Percentiles rank a stretch among this genome's conserved stretches.
Conservation (phyloP, 2,888 invertebrate species). For the Acrobasis suavella region DNA sequence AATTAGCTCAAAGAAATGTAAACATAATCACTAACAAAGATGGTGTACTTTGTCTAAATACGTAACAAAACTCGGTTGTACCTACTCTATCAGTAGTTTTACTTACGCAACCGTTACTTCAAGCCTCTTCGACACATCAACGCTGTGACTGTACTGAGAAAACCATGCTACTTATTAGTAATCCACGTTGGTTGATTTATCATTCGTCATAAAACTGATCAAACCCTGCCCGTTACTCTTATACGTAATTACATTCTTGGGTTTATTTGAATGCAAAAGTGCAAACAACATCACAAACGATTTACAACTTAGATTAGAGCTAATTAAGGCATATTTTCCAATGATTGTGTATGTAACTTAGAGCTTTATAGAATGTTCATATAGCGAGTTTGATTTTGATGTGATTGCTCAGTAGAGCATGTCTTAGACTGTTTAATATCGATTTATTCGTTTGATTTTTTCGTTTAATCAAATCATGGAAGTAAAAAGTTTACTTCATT, state of each 20-base stretch:
- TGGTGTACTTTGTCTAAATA: too few species aligned
- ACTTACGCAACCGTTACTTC: neutral
- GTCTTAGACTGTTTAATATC: conserved; percentile 8
- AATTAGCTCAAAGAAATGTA: too few species aligned
- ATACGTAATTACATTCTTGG: conserved; percentile 1
- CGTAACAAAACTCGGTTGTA: neutral
- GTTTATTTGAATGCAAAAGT: conserved; percentile 2
- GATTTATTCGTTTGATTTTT: conserved; percentile 8
- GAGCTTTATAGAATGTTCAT: conserved; percentile 1
- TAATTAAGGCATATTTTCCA: neutral
- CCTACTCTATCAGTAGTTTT: neutral
- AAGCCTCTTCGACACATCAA: neutral
- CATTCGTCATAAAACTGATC: conserved; percentile 5
- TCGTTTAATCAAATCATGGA: conserved; percentile 5
- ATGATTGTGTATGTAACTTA: neutral
- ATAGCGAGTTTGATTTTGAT: conserved; percentile 8
- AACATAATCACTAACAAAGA: too few species aligned
- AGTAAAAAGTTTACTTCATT: neutral
- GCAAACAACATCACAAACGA: neutral
- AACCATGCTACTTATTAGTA: neutral
- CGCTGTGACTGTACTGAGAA: neutral
- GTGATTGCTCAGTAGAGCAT: conserved; percentile 1
- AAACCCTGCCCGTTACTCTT: conserved; percentile 10
- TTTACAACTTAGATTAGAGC: neutral
- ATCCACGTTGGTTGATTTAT: neutral